phyloP scores from a whole-genome alignment of 2,888 invertebrate species.

The Hemaris fuciformis region DNA sequence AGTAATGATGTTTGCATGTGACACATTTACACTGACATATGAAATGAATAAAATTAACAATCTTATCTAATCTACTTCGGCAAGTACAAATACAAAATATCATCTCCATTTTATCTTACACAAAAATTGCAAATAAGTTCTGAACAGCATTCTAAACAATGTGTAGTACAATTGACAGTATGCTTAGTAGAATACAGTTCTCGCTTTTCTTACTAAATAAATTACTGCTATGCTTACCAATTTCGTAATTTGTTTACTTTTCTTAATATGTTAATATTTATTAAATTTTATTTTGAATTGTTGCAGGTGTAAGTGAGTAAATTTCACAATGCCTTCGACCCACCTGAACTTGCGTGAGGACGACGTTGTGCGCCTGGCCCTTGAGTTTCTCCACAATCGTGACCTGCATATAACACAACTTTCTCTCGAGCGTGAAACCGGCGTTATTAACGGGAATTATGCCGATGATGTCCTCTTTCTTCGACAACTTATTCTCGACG shows the following conservation, averaged over 20 bases:
- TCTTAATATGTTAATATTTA: not conserved
- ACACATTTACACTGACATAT: not conserved
- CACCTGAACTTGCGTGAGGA: constrained; percentile 93
- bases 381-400: constrained; percentile 93
- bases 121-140: not conserved
- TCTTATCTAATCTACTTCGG: not conserved
- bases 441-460: constrained; percentile 95
- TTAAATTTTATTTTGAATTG: constrained; percentile 26
- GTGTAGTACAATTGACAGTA: not conserved
- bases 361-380: constrained; percentile 91
- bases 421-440: constrained; percentile 96
- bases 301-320: constrained; percentile 43
- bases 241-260: not conserved
- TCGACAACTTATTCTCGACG: constrained; percentile 96
- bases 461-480: constrained; percentile 97
- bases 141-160: not conserved
- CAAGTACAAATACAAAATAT: not conserved
- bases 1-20: not conserved
- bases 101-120: not conserved
- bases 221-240: no score
- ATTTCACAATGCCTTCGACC: constrained; percentile 87
- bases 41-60: not conserved
- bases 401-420: constrained; percentile 95
- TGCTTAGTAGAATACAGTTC: not conserved
- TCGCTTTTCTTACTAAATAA: no score